Evolutionary conservation across 1,140 invertebrate species (phyloP).

Genomic region (Drosophila hydei): DNA sequence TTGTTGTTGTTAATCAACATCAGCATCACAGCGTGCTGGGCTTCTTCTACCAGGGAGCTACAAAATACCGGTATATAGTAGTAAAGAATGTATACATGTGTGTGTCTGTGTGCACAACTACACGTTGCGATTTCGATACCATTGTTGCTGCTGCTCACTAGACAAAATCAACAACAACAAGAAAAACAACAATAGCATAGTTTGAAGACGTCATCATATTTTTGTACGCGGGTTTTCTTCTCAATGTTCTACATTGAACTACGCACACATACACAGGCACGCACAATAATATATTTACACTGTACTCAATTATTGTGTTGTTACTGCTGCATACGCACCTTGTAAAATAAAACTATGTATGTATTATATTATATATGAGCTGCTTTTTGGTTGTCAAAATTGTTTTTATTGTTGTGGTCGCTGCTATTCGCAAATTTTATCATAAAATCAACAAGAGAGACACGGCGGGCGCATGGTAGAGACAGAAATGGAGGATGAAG

Average conservation of each 20-base stretch:
- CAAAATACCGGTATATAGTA: slow-evolving; percentile 53
- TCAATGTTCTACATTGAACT: slow-evolving; percentile 63
- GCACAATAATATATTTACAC: slow-evolving; percentile 22
- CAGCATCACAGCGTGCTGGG: slow-evolving; percentile 37
- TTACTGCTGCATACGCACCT: slow-evolving; percentile 68
- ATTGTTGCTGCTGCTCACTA: slow-evolving; percentile 38
- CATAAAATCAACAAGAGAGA: slow-evolving; percentile 76
- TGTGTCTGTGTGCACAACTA: slow-evolving; percentile 7
- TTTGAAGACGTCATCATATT: slow-evolving; percentile 74
- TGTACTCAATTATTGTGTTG: slow-evolving; percentile 46
- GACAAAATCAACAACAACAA: slow-evolving; percentile 23
- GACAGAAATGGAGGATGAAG: slow-evolving; percentile 50
- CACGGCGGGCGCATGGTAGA: slow-evolving; percentile 30
- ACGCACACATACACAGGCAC: slow-evolving; percentile 29
- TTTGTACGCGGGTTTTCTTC: slow-evolving; percentile 69
- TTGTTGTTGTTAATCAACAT: slow-evolving; percentile 48
- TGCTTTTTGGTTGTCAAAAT: slow-evolving; percentile 53
- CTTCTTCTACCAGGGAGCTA: slow-evolving; percentile 29
- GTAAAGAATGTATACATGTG: slow-evolving; percentile 8
- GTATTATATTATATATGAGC: slow-evolving; percentile 47
- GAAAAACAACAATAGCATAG: slow-evolving; percentile 41
- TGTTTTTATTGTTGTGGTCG: slow-evolving; percentile 60
- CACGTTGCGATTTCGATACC: slow-evolving; percentile 26
- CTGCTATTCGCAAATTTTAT: slow-evolving; percentile 78
- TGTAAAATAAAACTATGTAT: slow-evolving; percentile 44